Percentiles rank a stretch among this genome's conserved stretches.
phyloP scores from a whole-genome alignment of 2,888 invertebrate species.

The Aplocera efformata region DNA sequence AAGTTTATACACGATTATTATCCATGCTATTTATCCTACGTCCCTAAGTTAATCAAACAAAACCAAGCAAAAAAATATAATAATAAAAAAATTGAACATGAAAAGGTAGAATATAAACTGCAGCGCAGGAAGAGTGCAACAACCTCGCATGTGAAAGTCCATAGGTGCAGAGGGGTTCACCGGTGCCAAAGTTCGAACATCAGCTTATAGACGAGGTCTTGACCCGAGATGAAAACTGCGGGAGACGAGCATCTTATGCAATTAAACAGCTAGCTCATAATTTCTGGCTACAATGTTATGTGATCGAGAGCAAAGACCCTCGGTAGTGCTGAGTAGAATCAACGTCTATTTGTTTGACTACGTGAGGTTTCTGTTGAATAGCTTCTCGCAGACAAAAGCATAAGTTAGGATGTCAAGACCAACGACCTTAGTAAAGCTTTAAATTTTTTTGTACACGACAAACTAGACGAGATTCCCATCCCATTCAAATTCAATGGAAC shows the following conservation, averaged over 20 bases:
- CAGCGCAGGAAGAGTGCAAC: conserved; percentile 15
- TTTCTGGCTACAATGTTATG: conserved; percentile 15
- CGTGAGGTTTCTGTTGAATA: conserved; percentile 23
- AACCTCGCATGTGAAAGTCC: conserved; percentile 20
- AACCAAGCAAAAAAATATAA: too few relatives aligned
- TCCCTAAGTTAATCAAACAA: too few relatives aligned
- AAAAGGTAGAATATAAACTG: conserved; percentile 5
- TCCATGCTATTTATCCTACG: too few relatives aligned
- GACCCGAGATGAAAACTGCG: conserved; percentile 16
- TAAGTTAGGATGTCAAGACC: conserved; percentile 27
- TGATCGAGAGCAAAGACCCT: conserved; percentile 25
- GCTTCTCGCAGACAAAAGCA: conserved; percentile 24
- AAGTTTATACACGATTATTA: too few relatives aligned
- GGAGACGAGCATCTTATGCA: conserved; percentile 16
- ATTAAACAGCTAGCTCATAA: conserved; percentile 17
- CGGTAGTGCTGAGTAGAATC: conserved; percentile 15
- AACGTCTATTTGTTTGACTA: conserved; percentile 26
- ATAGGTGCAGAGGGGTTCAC: conserved; percentile 14
- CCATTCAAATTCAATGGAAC: background rate
- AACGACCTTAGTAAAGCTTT: conserved; percentile 25
- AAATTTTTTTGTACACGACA: conserved; percentile 16
- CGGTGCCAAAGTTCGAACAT: conserved; percentile 21
- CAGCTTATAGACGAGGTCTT: conserved; percentile 15
- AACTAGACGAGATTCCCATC: background rate
- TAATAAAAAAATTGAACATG: too few relatives aligned